phyloP scores from a whole-genome alignment of 2,888 invertebrate species.

The Chrysomela aeneicollis region DNA sequence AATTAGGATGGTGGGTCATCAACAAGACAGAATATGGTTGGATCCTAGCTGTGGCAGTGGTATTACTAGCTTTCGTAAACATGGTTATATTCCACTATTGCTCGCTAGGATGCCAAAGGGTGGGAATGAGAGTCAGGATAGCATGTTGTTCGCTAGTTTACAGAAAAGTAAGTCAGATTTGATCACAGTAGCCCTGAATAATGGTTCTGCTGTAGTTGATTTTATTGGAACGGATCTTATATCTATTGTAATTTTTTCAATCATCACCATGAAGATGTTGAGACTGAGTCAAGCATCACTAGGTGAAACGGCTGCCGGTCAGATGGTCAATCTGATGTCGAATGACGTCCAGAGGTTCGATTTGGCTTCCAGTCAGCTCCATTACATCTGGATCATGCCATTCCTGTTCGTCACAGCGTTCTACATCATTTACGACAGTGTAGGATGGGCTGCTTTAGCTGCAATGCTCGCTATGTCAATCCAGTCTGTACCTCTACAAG shows the following conservation, averaged over 20 bases:
- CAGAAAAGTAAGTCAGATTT: conserved; percentile 70
- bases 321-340: conserved; percentile 83
- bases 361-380: conserved; percentile 71
- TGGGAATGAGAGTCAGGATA: conserved; percentile 80
- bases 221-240: background rate
- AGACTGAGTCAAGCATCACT: conserved; percentile 73
- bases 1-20: conserved; percentile 12
- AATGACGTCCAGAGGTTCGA: conserved; percentile 87
- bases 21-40: conserved; percentile 66
- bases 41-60: conserved; percentile 70
- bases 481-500: conserved; percentile 63
- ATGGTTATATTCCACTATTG: conserved; percentile 73
- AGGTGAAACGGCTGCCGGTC: conserved; percentile 82
- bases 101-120: conserved; percentile 65
- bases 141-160: conserved; percentile 82
- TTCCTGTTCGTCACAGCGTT: conserved; percentile 72
- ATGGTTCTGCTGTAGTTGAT: too few species aligned
- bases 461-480: conserved; percentile 67
- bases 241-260: conserved; percentile 39
- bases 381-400: conserved; percentile 83
- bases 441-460: conserved; percentile 66
- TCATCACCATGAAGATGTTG: conserved; percentile 61
- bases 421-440: conserved; percentile 66
- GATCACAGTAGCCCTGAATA: background rate
- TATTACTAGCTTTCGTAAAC: conserved; percentile 66